Base-by-base conservation (phyloP, 2,113 vertebrate species). In the Onychostoma macrolepis region DNA sequence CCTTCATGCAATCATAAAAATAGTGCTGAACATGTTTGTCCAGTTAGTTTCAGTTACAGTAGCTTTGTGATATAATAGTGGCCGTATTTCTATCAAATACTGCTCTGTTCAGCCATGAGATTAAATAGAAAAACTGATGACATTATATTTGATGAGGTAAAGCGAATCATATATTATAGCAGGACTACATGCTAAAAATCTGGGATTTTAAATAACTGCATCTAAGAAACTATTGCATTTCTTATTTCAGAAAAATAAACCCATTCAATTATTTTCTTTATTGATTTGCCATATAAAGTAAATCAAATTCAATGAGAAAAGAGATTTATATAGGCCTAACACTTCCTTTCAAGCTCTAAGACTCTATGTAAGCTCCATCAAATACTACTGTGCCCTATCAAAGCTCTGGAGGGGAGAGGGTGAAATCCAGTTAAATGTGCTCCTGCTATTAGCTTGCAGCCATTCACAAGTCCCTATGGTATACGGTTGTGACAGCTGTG, bases 371-470 rank as follows among this genome's bases (percentile, higher is more conserved):
- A 87, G 58, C 24, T n/a, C 58, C 15, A 74, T 78, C 56, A 41
- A 61, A 69, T 33, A 76, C 36, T 36, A 67, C 61, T 84, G 80
- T 65, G 41, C 80, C 48, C 21, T 87, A 13, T 76, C 41, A 87
- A 84, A 83, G 72, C 85, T 74, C 76, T 86, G 85, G 65, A 71
- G 36, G 77, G 43, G 48, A 78, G 76, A 79, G 58, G 36, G n/a
- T 53, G 80, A 75, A 86, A 80, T 61, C 78, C 48, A 61, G 63
- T 67, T 75, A 87, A 67, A 26, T 24, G 80, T 28, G 80, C 74
- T 82, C 56, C 53, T 50, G 53, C 79, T 41, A 48, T 45, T 82
- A 76, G 79, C 79, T 77, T 30, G 56, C 58, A 69, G 80, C 75
- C 80, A 43, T 87, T 87, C 80, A 84, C 58, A 67, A 48, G 75